Conservation (phyloP, 1,140 invertebrate species). For the Sarcophaga bullata region DNA sequence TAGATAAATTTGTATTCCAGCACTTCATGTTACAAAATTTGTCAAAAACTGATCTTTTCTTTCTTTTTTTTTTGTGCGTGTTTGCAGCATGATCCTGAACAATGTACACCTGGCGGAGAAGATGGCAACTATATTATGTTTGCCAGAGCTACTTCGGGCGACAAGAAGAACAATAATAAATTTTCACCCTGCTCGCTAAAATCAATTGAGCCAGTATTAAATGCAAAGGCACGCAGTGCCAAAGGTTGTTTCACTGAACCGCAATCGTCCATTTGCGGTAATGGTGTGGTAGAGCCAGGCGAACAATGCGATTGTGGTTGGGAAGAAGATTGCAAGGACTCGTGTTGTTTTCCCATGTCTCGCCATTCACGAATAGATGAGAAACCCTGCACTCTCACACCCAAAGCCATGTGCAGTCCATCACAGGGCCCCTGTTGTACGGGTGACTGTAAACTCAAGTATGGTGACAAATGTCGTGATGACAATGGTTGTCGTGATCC, state of each 20-base stretch:
- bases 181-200: conserved; percentile 93
- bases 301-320: conserved; percentile 99
- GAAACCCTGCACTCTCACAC: conserved; percentile 84
- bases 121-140: conserved; percentile 99
- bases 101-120: conserved; percentile 89
- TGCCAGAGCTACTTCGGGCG: conserved; percentile 93
- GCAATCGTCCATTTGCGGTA: conserved; percentile 92
- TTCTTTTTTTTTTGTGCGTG: not conserved
- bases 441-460: conserved; percentile 83
- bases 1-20: no score
- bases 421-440: conserved; percentile 95
- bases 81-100: conserved; percentile 92
- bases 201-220: conserved; percentile 94
- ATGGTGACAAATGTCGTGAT: conserved; percentile 89
- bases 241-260: conserved; percentile 95
- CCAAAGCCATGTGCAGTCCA: conserved; percentile 67
- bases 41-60: no score
- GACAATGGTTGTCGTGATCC: conserved; percentile 93
- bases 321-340: conserved; percentile 92
- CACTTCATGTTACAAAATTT: no score
- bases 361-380: conserved; percentile 78
- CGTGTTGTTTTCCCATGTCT: conserved; percentile 92
- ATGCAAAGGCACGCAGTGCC: conserved; percentile 87
- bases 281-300: conserved; percentile 94
- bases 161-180: conserved; percentile 95